Evolutionary conservation across 2,888 invertebrate species (phyloP).

Genomic region (Hypena proboscidalis): DNA sequence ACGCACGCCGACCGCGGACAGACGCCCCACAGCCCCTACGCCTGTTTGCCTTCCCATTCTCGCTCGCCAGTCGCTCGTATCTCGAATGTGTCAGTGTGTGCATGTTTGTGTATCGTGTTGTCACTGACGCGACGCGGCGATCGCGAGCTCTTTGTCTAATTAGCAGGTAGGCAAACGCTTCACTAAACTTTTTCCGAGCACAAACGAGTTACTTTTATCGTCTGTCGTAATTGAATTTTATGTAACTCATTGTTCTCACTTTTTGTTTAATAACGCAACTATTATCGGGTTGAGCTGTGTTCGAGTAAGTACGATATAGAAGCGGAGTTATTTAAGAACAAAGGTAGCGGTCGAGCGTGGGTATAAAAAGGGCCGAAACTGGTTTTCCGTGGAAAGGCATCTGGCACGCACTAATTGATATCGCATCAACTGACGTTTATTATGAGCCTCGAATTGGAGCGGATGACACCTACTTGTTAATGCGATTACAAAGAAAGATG

Average conservation of each 20-base stretch:
- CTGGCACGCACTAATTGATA: constrained; percentile 81
- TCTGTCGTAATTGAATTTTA: constrained; percentile 54
- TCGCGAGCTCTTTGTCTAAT: constrained; percentile 80
- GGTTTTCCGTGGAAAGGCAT: constrained; percentile 76
- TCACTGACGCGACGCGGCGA: constrained; percentile 68
- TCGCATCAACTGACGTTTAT: constrained; percentile 69
- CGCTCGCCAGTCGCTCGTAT: constrained; percentile 51
- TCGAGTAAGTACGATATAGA: constrained; percentile 33
- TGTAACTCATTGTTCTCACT: constrained; percentile 48
- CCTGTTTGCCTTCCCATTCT: constrained; percentile 54
- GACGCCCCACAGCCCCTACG: constrained; percentile 69
- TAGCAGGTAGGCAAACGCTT: constrained; percentile 79
- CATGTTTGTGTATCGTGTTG: constrained; percentile 72
- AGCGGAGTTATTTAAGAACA: constrained; percentile 59
- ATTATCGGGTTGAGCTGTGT: constrained; percentile 33
- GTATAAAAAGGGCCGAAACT: constrained; percentile 74
- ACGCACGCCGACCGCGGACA: constrained; percentile 68
- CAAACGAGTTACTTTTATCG: constrained; percentile 47
- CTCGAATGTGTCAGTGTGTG: constrained; percentile 68
- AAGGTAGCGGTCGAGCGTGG: constrained; percentile 57
- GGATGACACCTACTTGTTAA: constrained; percentile 29
- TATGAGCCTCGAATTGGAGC: constrained; percentile 46
- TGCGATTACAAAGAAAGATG: constrained; percentile 29
- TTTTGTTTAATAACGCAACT: constrained; percentile 35
- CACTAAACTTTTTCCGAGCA: constrained; percentile 60